These are phyloP conservation scores for Sphenodon punctatus DNA, from an alignment of 2,797 vertebrate genomes.

Conservation along the genomic window DNA sequence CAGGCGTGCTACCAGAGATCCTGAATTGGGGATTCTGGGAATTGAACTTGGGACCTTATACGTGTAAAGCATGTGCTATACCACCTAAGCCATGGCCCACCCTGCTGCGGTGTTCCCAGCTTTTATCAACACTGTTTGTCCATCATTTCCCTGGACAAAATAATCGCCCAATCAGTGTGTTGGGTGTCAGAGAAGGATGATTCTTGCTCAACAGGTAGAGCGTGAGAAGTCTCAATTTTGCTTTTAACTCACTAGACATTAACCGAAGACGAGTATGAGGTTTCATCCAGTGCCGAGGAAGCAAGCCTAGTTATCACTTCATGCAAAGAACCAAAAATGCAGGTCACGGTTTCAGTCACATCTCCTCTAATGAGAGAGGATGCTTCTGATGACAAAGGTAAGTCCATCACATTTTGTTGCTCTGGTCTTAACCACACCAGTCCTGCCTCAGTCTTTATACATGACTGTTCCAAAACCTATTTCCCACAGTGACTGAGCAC, in stretches of 20 bases:
- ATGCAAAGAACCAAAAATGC: constrained; percentile 87
- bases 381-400: constrained; percentile 76
- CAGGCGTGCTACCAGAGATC: no score
- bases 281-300: constrained; percentile 82
- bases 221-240: background rate
- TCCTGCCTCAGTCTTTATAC: background rate
- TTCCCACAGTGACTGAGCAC: background rate
- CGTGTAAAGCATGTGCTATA: no score
- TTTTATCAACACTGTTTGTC: background rate
- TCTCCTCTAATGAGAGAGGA: constrained; percentile 88
- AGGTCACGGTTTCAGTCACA: constrained; percentile 86
- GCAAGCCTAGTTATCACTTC: constrained; percentile 85
- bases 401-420: no score
- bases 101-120: background rate
- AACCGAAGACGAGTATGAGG: constrained; percentile 86
- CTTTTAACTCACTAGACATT: constrained; percentile 71
- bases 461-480: background rate
- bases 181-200: background rate
- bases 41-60: no score
- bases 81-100: no score
- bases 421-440: background rate
- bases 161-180: background rate
- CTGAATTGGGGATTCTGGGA: no score
- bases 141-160: background rate
- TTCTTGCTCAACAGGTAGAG: no score